Base-by-base conservation (phyloP, 2,888 invertebrate species). In the Papilio protenor region DNA sequence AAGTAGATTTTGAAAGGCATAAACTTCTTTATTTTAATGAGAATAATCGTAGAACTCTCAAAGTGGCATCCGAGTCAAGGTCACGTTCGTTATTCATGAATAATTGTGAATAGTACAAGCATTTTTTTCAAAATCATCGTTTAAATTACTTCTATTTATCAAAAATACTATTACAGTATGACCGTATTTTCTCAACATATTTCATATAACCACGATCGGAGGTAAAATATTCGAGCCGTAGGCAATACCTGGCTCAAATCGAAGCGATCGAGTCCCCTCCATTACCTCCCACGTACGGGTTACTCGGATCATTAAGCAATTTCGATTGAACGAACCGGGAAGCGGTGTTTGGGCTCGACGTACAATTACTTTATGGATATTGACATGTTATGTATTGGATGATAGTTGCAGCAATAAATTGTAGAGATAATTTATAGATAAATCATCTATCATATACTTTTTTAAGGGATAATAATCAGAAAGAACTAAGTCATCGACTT, bases 251-350 rank as follows among this genome's bases (percentile, higher is more conserved):
- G 71, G 72, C 57, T 70, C 73, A 57, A 76, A 76, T 64, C 74
- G 59, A 74, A 74, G 49, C 77, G 55, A 81, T 81, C 81, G 57
- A 69, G 79, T 82, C 82, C 83, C 84, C 85, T 73, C 64, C 59
- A 77, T 85, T 84, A 85, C 84, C 84, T 81, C 85, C 85, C 83
- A 82, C 84, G 84, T 86, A 85, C 83, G 84, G 84, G 84, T 85
- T 86, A 85, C 83, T 82, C 85, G 86, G 86, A 82, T 85, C 89
- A 87, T 87, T 88, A 86, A 84, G 84, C 87, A 87, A 83, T 86
- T 85, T 87, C 83, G 87, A 87, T 86, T 80, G 85, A 83, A 71
- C 74, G 77, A 72, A 85, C 82, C 82, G 83, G 82, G 83, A 84
- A 84, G 81, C 82, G 69, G 57, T 49, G 74, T 61, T 78, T 77